phyloP scores from a whole-genome alignment of 1,140 invertebrate species.

The Nephotettix cincticeps region DNA sequence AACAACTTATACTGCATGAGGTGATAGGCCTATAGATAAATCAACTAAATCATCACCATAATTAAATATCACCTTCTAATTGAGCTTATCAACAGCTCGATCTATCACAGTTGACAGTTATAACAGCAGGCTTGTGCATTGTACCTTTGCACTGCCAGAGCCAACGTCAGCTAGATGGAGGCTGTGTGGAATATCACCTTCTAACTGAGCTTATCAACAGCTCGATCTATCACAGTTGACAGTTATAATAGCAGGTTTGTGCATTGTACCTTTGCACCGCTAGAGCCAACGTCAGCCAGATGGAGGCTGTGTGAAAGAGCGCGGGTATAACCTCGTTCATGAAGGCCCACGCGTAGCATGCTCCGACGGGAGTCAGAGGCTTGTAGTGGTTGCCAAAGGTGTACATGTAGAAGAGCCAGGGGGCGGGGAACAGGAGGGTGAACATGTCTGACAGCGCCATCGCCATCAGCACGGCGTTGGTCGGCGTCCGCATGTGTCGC shows the following conservation, averaged over 20 bases:
- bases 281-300: conserved; percentile 85
- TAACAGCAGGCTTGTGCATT: not conserved
- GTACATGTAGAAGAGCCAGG: conserved; percentile 88
- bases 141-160: conserved; percentile 76
- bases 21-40: too few species aligned
- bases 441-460: conserved; percentile 94
- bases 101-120: too few species aligned
- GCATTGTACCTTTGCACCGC: conserved; percentile 68
- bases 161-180: conserved; percentile 87
- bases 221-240: too few species aligned
- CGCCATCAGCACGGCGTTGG: conserved; percentile 66
- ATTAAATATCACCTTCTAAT: too few species aligned
- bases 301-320: conserved; percentile 89
- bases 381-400: conserved; percentile 82
- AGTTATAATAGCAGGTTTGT: too few species aligned
- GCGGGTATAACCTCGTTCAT: conserved; percentile 85
- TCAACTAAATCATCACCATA: too few species aligned
- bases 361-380: conserved; percentile 66
- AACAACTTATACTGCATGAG: too few species aligned
- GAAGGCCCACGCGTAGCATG: conserved; percentile 75
- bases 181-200: too few species aligned
- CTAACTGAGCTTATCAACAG: too few species aligned
- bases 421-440: conserved; percentile 84
- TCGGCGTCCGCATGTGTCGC: conserved; percentile 67
- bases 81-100: too few species aligned